Conservation (phyloP, 2,888 invertebrate species). For the Geotrupes spiniger region DNA sequence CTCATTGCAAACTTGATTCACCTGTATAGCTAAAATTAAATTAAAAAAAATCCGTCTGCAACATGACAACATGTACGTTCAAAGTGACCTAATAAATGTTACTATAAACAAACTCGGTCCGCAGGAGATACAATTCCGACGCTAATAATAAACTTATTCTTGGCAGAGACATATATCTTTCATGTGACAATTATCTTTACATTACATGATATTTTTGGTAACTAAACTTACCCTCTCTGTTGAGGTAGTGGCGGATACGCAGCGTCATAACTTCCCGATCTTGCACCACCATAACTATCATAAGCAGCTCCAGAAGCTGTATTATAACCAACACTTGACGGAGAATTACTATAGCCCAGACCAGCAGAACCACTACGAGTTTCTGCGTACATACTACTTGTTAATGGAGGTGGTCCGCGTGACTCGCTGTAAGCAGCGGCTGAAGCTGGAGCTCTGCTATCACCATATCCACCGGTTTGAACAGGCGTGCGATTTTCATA, state of each 20-base stretch:
- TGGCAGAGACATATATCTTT: no score
- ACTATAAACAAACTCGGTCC: no score
- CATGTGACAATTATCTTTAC: no score
- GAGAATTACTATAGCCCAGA: constrained; percentile 11
- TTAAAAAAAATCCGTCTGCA: no score
- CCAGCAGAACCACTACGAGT: constrained; percentile 7
- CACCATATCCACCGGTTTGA: constrained; percentile 24
- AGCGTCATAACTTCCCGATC: constrained; percentile 37
- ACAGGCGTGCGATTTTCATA: constrained; percentile 15
- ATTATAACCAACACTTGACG: constrained; percentile 22
- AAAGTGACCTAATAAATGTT: no score
- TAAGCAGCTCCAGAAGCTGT: constrained; percentile 11
- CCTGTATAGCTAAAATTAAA: no score
- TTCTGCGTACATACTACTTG: constrained; percentile 3
- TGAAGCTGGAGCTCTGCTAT: constrained; percentile 15
- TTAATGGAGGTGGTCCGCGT: constrained; percentile 17
- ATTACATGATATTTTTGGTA: no score
- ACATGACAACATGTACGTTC: no score
- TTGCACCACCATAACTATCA: constrained; percentile 21
- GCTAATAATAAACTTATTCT: no score
- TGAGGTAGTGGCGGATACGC: constrained; percentile 41
- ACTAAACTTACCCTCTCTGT: constrained; percentile 39
- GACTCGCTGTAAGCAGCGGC: constrained; percentile 21
- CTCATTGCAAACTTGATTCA: no score
- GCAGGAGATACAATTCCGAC: no score